phyloP scores from a whole-genome alignment of 1,140 invertebrate genomes.

The Panagrolaimus sp. region DNA sequence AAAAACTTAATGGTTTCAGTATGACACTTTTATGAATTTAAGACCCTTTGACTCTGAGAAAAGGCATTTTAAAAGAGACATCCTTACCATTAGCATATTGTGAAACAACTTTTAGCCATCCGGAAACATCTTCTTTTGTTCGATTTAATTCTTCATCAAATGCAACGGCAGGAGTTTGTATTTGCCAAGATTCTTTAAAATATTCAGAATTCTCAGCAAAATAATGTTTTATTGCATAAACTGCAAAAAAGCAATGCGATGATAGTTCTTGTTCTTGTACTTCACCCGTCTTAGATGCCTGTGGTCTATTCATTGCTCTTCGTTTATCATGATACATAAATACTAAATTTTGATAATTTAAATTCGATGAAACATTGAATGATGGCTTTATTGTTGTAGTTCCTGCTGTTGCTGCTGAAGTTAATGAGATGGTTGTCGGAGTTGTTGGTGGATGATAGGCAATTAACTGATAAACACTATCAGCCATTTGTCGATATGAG shows the following conservation, averaged over 20 bases:
- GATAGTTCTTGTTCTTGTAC: constrained; percentile 33
- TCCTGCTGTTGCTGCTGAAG: constrained; percentile 13
- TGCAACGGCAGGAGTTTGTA: constrained; percentile 43
- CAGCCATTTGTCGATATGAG: constrained; percentile 70
- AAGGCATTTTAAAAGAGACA: no score
- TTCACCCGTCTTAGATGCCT: constrained; percentile 15
- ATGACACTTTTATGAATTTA: no score
- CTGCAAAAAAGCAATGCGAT: constrained; percentile 54
- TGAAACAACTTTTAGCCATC: constrained; percentile 51
- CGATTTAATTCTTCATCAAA: constrained; percentile 53
- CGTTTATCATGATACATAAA: constrained; percentile 58
- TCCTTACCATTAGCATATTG: constrained; percentile 47
- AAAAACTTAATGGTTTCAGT: no score
- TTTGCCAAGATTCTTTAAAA: constrained; percentile 49
- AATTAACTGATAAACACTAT: constrained; percentile 50
- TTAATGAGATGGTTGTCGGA: constrained; percentile 10
- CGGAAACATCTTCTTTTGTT: constrained; percentile 33
- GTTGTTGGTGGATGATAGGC: constrained; percentile 35
- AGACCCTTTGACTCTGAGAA: no score
- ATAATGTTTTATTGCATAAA: constrained; percentile 56
- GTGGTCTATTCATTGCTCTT: constrained; percentile 45
- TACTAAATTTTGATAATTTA: constrained; percentile 51
- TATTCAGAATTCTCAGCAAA: constrained; percentile 46
- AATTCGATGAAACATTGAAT: constrained; percentile 14
- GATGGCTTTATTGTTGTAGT: constrained; percentile 1